Evolutionary conservation across 1,140 invertebrate species (phyloP).

Genomic region (Wasmannia auropunctata): DNA sequence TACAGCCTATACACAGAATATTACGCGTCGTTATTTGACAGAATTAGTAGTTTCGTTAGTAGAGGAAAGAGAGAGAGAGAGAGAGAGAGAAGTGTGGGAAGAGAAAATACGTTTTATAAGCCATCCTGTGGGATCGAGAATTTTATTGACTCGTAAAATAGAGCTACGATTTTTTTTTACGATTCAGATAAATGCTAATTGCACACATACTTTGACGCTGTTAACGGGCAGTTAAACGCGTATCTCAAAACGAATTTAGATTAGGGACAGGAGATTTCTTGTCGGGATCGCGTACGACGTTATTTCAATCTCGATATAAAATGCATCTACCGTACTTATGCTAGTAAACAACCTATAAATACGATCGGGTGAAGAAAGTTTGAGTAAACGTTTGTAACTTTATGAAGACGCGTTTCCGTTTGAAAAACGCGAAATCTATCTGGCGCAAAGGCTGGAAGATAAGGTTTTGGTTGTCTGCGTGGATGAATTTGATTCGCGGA

Average conservation of each 20-base stretch:
- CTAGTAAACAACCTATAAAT: conserved; percentile 3
- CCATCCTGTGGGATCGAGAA: neutral
- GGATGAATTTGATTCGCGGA: conserved; percentile 12
- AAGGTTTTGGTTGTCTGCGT: neutral
- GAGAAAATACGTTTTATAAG: neutral
- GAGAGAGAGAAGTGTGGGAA: neutral
- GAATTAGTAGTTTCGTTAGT: neutral
- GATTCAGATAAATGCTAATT: conserved; percentile 4
- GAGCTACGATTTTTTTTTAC: neutral
- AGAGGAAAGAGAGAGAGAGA: neutral
- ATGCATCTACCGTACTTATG: neutral
- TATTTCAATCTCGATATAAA: neutral
- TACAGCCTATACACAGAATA: too few relatives aligned
- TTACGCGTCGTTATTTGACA: neutral
- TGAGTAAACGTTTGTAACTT: conserved; percentile 10
- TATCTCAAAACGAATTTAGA: neutral
- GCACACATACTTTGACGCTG: neutral
- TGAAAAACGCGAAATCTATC: neutral
- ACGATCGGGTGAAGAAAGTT: neutral
- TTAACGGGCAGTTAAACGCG: neutral
- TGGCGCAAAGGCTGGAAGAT: neutral
- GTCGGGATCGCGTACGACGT: neutral
- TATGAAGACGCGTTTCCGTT: neutral
- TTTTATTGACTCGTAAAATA: conserved; percentile 35
- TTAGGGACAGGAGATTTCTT: too few relatives aligned